Conservation (phyloP, 2,113 vertebrate genomes). For the Oncorhynchus clarkii region DNA sequence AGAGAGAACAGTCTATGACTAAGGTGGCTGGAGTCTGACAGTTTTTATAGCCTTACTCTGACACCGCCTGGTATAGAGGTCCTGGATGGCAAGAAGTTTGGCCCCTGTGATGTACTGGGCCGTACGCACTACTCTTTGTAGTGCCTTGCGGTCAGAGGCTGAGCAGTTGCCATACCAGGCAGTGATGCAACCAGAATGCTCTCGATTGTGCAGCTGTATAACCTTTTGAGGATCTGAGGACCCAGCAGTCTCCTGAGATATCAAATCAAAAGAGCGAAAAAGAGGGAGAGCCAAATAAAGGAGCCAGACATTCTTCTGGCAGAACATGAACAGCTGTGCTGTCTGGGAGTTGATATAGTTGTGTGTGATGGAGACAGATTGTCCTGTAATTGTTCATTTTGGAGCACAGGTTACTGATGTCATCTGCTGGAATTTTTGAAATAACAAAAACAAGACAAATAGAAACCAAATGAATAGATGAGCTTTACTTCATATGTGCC, state of each 20-base stretch:
- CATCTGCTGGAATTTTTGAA: constrained; percentile 52
- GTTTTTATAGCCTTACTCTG: no score
- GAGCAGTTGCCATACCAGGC: no score
- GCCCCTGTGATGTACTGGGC: no score
- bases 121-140: no score
- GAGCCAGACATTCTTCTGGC: constrained; percentile 62
- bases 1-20: no score
- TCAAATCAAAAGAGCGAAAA: not conserved
- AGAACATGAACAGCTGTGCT: constrained; percentile 64
- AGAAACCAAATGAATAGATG: constrained; percentile 51
- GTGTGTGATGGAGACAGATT: constrained; percentile 69
- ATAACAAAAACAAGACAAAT: constrained; percentile 58
- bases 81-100: no score
- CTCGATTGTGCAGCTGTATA: no score
- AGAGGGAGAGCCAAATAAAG: constrained; percentile 46
- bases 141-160: no score
- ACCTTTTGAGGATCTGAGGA: no score
- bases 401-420: constrained; percentile 63
- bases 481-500: constrained; percentile 34
- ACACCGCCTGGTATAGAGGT: no score
- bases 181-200: no score
- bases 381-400: constrained; percentile 70
- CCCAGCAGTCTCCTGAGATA: not conserved
- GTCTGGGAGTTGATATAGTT: constrained; percentile 60
- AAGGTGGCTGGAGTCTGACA: no score